phyloP scores from a whole-genome alignment of 2,888 invertebrate species.

The Caenorhabditis drosophilae region DNA sequence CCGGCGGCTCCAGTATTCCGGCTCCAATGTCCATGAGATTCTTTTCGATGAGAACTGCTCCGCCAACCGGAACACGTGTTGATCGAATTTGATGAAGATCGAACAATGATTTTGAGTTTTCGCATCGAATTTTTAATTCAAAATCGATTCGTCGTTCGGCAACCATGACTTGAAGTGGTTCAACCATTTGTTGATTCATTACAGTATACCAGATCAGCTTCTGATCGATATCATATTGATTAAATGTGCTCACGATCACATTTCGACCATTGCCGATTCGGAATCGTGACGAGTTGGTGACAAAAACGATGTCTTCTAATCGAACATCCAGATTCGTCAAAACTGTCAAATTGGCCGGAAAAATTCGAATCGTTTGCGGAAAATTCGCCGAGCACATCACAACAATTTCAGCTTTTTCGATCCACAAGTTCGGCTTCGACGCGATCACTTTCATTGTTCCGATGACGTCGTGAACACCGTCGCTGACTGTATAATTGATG shows the following conservation, averaged over 20 bases:
- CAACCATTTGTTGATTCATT: constrained; percentile 23
- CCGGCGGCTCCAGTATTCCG: constrained; percentile 23
- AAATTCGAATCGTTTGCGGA: constrained; percentile 3
- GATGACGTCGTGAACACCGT: constrained; percentile 52
- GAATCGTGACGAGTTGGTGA: constrained; percentile 24
- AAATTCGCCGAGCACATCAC: constrained; percentile 22
- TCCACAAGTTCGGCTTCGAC: constrained; percentile 50
- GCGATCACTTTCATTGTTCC: constrained; percentile 43
- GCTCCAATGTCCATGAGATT: constrained; percentile 11
- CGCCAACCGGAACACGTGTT: constrained; percentile 39
- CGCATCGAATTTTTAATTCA: constrained; percentile 21
- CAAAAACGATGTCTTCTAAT: constrained; percentile 44
- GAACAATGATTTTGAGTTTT: constrained; percentile 12
- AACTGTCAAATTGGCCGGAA: constrained; percentile 45
- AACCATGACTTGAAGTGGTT: constrained; percentile 30
- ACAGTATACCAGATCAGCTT: constrained; percentile 30
- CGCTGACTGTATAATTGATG: constrained; percentile 57
- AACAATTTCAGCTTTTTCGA: constrained; percentile 27
- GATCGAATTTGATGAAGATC: constrained; percentile 21
- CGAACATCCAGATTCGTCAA: constrained; percentile 54
- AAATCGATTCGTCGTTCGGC: constrained; percentile 24
- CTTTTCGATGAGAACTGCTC: constrained; percentile 42
- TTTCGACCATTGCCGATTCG: constrained; percentile 15
- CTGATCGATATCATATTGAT: constrained; percentile 33
- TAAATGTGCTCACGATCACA: constrained; percentile 36